A percentile compares a stretch with the other conserved stretches of the same genome.
phyloP scores from a whole-genome alignment of 2,797 vertebrate genomes.

The Hippoglossus hippoglossus region DNA sequence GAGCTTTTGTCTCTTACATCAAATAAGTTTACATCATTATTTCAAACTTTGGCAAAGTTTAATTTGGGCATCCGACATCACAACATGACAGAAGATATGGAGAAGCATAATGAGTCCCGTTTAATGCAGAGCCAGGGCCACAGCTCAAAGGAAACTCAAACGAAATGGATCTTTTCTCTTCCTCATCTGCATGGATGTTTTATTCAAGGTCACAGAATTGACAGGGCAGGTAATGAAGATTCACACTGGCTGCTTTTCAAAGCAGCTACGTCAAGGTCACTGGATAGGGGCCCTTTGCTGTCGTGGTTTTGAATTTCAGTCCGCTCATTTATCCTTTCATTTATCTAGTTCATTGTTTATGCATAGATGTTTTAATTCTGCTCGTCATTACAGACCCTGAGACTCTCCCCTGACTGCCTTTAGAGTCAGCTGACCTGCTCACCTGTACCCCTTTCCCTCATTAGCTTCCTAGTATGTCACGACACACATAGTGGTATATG shows the following conservation, averaged over 20 bases:
- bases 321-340: conserved; percentile 15
- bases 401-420: background rate
- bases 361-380: background rate
- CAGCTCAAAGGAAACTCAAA: conserved; percentile 40
- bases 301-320: conserved; percentile 1
- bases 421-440: background rate
- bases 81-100: no score
- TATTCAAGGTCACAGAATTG: conserved; percentile 78
- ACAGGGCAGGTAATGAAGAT: conserved; percentile 77
- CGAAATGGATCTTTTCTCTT: conserved; percentile 57
- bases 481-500: no score
- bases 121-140: conserved; percentile 10
- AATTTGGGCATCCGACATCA: no score
- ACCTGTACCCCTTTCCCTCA: no score
- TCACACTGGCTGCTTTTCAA: conserved; percentile 76
- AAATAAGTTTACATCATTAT: no score
- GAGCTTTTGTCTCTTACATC: no score
- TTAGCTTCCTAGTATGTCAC: no score
- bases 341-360: background rate
- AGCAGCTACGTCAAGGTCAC: conserved; percentile 70
- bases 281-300: conserved; percentile 36
- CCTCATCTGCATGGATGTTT: conserved; percentile 74
- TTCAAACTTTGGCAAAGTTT: no score
- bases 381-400: background rate
- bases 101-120: background rate